Conservation (phyloP, 2,113 vertebrate species). For the Accipiter virgatus region DNA sequence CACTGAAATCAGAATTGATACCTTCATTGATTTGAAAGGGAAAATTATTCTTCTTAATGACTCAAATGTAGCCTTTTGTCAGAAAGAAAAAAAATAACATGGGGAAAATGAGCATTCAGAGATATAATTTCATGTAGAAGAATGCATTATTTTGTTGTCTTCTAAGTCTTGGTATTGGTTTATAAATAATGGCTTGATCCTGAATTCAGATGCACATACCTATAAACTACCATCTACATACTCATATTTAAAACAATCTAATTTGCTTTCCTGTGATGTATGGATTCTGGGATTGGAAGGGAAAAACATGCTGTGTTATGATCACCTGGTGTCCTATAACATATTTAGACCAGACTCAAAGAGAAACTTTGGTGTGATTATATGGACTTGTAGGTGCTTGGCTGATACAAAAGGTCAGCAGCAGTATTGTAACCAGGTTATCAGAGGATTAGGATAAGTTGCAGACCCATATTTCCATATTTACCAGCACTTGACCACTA, state of each 20-base stretch:
- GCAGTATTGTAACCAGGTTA: background rate
- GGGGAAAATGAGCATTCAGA: background rate
- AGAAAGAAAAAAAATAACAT: background rate
- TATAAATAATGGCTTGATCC: background rate
- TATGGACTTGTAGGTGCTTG: background rate
- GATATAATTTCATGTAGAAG: background rate
- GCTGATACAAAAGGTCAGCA: background rate
- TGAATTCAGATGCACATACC: background rate
- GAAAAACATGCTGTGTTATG: rapidly evolving
- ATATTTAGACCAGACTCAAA: background rate
- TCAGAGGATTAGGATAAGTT: background rate
- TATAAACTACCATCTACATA: background rate
- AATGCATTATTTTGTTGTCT: background rate
- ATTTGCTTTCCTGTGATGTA: background rate
- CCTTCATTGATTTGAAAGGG: background rate
- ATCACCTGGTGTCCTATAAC: background rate
- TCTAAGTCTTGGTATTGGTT: background rate
- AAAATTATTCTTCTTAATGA: background rate
- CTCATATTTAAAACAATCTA: background rate
- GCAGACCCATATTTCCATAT: background rate
- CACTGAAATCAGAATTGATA: background rate
- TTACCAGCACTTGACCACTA: background rate
- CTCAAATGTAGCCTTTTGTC: background rate
- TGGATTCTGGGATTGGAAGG: background rate
- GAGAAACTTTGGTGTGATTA: background rate